Evolutionary conservation across 2,888 invertebrate genomes (phyloP).

Genomic region (Odontocerum albicorne): DNA sequence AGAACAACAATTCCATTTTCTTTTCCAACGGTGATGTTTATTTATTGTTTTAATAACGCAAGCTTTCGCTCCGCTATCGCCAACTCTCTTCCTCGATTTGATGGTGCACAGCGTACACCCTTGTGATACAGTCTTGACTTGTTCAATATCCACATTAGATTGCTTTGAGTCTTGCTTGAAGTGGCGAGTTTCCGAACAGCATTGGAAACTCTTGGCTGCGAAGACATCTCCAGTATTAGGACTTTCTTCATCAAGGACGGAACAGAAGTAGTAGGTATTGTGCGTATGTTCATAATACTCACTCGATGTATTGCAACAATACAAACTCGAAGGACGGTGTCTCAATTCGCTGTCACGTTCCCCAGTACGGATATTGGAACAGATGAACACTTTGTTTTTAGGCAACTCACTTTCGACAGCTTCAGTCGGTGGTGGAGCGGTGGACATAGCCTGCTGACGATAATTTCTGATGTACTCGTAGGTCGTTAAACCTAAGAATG

Average conservation of each 20-base stretch:
- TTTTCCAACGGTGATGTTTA: conserved; percentile 50
- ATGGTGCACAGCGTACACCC: conserved; percentile 38
- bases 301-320: conserved; percentile 50
- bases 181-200: conserved; percentile 45
- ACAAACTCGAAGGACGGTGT: conserved; percentile 45
- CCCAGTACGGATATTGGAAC: conserved; percentile 31
- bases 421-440: conserved; percentile 39
- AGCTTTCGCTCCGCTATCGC: conserved; percentile 30
- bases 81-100: conserved; percentile 27
- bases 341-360: conserved; percentile 29
- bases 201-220: conserved; percentile 45
- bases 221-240: conserved; percentile 38
- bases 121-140: conserved; percentile 41
- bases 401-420: conserved; percentile 35
- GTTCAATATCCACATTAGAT: conserved; percentile 39
- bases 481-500: conserved; percentile 80
- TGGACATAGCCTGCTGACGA: conserved; percentile 45
- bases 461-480: conserved; percentile 78
- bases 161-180: conserved; percentile 29
- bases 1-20: conserved; percentile 63
- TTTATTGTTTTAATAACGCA: conserved; percentile 45
- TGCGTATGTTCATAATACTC: conserved; percentile 43
- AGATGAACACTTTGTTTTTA: conserved; percentile 32
- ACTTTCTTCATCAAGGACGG: conserved; percentile 54
- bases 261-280: conserved; percentile 51